A percentile compares a stretch with the other conserved stretches of the same genome.
Evolutionary conservation across 1,140 invertebrate species (phyloP).

Genomic region (Amyelois transitella): DNA sequence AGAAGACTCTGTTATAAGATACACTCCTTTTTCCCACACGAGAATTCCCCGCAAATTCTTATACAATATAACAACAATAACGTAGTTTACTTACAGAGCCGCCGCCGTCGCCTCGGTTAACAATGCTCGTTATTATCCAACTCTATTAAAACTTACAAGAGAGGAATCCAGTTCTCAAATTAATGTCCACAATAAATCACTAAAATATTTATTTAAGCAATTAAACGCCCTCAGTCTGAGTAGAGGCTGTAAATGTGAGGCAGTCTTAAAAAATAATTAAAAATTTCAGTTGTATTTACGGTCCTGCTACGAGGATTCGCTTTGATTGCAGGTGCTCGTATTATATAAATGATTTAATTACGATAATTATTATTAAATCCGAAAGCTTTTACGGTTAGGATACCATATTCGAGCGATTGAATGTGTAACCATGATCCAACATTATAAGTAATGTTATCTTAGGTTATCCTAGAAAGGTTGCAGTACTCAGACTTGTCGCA

Average conservation of each 20-base stretch:
- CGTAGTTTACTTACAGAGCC: background rate
- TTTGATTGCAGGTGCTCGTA: conserved; percentile 11
- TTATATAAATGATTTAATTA: conserved; percentile 11
- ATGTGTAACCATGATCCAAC: too few relatives aligned
- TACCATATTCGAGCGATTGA: too few relatives aligned
- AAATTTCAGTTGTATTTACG: conserved; percentile 20
- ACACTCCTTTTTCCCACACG: too few relatives aligned
- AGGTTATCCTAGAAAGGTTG: too few relatives aligned
- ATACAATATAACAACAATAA: too few relatives aligned
- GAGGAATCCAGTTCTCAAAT: conserved; percentile 14
- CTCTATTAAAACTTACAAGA: conserved; percentile 6
- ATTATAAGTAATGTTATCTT: background rate
- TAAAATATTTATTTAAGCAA: conserved; percentile 38
- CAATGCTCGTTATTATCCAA: conserved; percentile 1
- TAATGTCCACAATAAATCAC: conserved; percentile 32
- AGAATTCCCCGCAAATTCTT: too few relatives aligned
- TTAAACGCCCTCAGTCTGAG: conserved; percentile 34
- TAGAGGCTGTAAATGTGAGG: conserved; percentile 18
- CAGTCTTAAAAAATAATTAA: conserved; percentile 31
- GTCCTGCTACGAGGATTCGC: background rate
- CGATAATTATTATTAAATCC: background rate
- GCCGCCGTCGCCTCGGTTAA: background rate
- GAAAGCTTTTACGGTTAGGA: too few relatives aligned
- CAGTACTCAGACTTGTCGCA: too few relatives aligned
- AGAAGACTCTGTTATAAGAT: too few relatives aligned